phyloP scores from a whole-genome alignment of 2,797 vertebrate genomes.

The Spinus olivaceus region DNA sequence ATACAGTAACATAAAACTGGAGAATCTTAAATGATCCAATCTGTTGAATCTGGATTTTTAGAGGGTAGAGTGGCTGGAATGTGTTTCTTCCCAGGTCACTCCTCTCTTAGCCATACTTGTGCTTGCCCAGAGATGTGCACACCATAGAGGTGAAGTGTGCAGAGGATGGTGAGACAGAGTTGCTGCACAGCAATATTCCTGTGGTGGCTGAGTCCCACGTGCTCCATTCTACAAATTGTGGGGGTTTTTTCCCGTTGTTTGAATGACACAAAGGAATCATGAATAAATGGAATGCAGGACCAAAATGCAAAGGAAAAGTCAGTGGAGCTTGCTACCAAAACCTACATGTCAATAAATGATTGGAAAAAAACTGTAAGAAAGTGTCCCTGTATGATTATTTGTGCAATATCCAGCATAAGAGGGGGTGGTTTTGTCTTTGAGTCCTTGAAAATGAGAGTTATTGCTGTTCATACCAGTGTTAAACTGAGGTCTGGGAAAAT shows the following conservation, averaged over 20 bases:
- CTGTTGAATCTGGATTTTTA: neutral
- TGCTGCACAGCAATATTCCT: neutral
- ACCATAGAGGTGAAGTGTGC: neutral
- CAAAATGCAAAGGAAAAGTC: neutral
- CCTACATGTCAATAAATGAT: neutral
- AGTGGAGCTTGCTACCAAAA: neutral
- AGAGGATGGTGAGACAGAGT: neutral
- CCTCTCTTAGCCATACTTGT: neutral
- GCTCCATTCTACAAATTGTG: neutral
- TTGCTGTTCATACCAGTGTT: neutral
- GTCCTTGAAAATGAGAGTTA: neutral
- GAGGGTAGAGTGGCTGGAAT: neutral
- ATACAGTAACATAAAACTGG: neutral
- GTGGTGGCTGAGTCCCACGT: neutral
- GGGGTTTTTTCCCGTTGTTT: neutral
- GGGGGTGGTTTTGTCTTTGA: neutral
- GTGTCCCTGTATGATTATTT: neutral
- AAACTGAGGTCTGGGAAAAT: neutral
- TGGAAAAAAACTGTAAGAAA: neutral
- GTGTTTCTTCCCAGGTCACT: neutral
- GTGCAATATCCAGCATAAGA: neutral
- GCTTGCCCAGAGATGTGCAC: neutral
- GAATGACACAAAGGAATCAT: neutral
- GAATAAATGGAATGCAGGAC: neutral
- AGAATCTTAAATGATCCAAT: neutral